Conservation (phyloP, 2,888 invertebrate genomes). For the Neoaliturus tenellus region DNA sequence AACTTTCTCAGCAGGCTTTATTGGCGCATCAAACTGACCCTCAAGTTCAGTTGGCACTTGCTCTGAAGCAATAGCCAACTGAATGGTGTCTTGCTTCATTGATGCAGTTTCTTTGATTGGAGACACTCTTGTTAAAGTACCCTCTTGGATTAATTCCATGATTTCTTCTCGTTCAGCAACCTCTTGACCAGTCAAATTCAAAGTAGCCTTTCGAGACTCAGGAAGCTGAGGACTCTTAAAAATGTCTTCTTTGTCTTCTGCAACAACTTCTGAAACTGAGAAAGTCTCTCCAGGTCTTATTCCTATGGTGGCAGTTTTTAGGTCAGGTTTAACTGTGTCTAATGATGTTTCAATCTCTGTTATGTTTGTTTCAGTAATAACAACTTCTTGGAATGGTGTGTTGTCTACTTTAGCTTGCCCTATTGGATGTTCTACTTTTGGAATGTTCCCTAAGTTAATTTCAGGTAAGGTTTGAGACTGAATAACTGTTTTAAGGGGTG, state of each 20-base stretch:
- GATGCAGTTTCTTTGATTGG: slow-evolving; percentile 72
- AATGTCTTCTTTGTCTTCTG: slow-evolving; percentile 67
- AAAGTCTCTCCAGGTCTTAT: slow-evolving; percentile 71
- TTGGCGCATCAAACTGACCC: slow-evolving; percentile 64
- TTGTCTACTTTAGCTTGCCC: slow-evolving; percentile 66
- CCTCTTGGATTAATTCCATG: slow-evolving; percentile 72
- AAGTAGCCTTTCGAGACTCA: slow-evolving; percentile 64
- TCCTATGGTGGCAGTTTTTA: slow-evolving; percentile 62
- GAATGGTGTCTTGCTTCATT: slow-evolving; percentile 68
- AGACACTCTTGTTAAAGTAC: slow-evolving; percentile 72
- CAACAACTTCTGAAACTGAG: slow-evolving; percentile 72
- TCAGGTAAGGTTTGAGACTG: slow-evolving; percentile 68
- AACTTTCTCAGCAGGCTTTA: slow-evolving; percentile 72
- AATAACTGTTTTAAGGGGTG: slow-evolving; percentile 66
- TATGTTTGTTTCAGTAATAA: slow-evolving; percentile 67
- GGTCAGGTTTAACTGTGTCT: slow-evolving; percentile 59
- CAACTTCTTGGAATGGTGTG: slow-evolving; percentile 65
- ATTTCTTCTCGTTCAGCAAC: slow-evolving; percentile 75
- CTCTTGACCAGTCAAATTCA: slow-evolving; percentile 71
- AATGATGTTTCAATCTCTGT: slow-evolving; percentile 67
- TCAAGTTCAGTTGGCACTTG: slow-evolving; percentile 61
- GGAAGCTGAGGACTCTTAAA: slow-evolving; percentile 64
- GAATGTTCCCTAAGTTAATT: slow-evolving; percentile 67
- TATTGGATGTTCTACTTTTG: slow-evolving; percentile 63
- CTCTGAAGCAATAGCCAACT: slow-evolving; percentile 61